Percentiles rank a stretch among this genome's conserved stretches.
These are phyloP conservation scores for Epistrophe eligans DNA, from an alignment of 2,888 invertebrate genomes.

Conservation along the genomic window DNA sequence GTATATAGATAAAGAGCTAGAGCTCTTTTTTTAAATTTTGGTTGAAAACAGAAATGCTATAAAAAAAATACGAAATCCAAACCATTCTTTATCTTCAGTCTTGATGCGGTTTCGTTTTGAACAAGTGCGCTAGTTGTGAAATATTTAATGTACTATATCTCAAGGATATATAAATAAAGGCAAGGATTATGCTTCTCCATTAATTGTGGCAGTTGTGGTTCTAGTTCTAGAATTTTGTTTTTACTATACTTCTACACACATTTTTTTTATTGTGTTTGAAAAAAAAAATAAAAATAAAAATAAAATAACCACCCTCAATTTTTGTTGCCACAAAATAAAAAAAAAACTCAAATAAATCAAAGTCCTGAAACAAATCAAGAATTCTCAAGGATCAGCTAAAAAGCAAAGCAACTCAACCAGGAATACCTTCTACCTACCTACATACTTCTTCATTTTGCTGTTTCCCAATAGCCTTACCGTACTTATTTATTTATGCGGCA, in stretches of 20 bases:
- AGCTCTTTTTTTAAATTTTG: neutral
- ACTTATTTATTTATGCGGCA: slow-evolving; percentile 72
- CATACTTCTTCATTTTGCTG: neutral
- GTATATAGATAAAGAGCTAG: neutral
- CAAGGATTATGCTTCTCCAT: neutral
- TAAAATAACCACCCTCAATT: neutral
- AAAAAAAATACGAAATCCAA: neutral
- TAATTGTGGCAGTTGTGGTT: slow-evolving; percentile 5
- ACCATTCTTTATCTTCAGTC: slow-evolving; percentile 13
- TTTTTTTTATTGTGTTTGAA: neutral
- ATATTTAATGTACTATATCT: neutral
- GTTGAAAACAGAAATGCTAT: slow-evolving; percentile 6
- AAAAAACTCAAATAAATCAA: slow-evolving; percentile 28
- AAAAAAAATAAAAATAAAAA: slow-evolving; percentile 1
- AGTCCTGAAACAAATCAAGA: slow-evolving; percentile 24
- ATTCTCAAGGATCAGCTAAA: slow-evolving; percentile 40
- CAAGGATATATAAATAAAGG: slow-evolving; percentile 19
- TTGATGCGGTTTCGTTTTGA: slow-evolving; percentile 27
- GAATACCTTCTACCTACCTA: slow-evolving; percentile 17
- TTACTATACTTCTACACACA: neutral
- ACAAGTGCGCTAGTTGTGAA: slow-evolving; percentile 10
- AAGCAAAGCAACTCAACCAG: slow-evolving; percentile 12
- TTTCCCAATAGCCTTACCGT: slow-evolving; percentile 50
- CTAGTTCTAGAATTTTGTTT: neutral
- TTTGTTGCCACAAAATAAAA: neutral